Percentiles rank a stretch among this genome's conserved stretches.
Evolutionary conservation across 2,888 invertebrate genomes (phyloP).

Genomic region (Drosophila siamana): DNA sequence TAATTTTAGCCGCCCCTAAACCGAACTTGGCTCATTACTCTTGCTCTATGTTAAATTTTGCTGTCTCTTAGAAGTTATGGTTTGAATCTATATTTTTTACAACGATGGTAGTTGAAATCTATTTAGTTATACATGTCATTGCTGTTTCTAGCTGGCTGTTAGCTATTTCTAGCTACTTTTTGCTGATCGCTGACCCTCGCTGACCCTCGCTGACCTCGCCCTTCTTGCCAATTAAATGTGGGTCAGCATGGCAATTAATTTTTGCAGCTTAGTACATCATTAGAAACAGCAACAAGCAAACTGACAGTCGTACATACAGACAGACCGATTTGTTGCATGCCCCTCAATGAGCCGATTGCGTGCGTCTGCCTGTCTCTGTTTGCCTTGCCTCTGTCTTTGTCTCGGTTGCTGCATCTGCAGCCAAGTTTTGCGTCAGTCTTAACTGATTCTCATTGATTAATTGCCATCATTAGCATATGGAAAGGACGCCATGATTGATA

Average conservation of each 20-base stretch:
- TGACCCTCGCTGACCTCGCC: not conserved
- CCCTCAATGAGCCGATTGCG: slow-evolving; percentile 72
- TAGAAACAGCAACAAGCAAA: slow-evolving; percentile 38
- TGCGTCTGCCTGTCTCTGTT: slow-evolving; percentile 26
- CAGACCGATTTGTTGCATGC: slow-evolving; percentile 1
- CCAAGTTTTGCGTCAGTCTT: slow-evolving; percentile 34
- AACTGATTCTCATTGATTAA: slow-evolving; percentile 80
- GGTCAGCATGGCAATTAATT: slow-evolving; percentile 63
- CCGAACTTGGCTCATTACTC: too few relatives aligned
- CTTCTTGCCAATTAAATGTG: slow-evolving; percentile 60
- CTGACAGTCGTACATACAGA: not conserved
- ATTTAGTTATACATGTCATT: too few relatives aligned
- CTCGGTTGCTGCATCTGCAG: not conserved
- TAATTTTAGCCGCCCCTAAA: too few relatives aligned
- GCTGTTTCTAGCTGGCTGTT: too few relatives aligned
- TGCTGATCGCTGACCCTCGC: not conserved
- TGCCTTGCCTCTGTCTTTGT: not conserved
- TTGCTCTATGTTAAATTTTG: too few relatives aligned
- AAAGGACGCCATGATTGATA: slow-evolving; percentile 71
- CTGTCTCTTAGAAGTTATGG: too few relatives aligned
- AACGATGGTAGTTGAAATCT: too few relatives aligned
- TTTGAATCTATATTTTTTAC: too few relatives aligned
- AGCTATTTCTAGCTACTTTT: too few relatives aligned
- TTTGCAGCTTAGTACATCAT: slow-evolving; percentile 73
- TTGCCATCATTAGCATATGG: slow-evolving; percentile 79